These are phyloP conservation scores for Mus musculus DNA, from an alignment of 2,113 vertebrate species.

Conservation along the genomic window GRCm39 chr9:94673501-94674000, in stretches of 20 bases:
- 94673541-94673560: not conserved
- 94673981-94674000: not conserved
- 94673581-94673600: not conserved
- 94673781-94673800: not conserved
- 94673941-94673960: not conserved
- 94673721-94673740: not conserved
- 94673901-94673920: not conserved
- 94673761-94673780: not conserved
- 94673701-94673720: constrained; percentile 29
- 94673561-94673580: not conserved
- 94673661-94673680: not conserved
- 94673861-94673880: not conserved
- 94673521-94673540: not conserved
- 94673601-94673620: too few relatives aligned
- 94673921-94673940: not conserved
- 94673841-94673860: not conserved
- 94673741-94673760: constrained; percentile 17
- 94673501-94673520: not conserved
- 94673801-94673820: not conserved
- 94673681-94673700: constrained; percentile 15
- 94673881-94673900: not conserved
- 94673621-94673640: not conserved
- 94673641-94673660: not conserved
- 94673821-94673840: not conserved
- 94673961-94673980: not conserved